Evolutionary conservation across 2,888 invertebrate genomes (phyloP).

Genomic region (Luperina testacea): DNA sequence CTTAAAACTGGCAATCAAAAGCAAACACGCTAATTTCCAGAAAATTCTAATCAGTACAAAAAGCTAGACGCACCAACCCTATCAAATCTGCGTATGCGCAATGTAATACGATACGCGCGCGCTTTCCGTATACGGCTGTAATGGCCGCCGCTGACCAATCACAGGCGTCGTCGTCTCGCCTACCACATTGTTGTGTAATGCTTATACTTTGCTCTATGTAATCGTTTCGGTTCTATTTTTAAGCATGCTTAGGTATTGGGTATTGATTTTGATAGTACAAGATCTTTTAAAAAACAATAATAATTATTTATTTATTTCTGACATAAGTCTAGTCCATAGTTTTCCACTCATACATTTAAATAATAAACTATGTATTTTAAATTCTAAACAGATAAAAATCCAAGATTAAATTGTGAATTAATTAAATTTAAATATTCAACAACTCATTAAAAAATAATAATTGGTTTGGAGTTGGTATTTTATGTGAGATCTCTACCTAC

Average conservation of each 20-base stretch:
- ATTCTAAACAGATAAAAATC: no score
- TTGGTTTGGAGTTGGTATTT: neutral
- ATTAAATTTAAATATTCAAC: no score
- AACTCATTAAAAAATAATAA: no score
- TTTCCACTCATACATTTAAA: no score
- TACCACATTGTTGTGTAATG: conserved; percentile 68
- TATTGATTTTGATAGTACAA: conserved; percentile 24
- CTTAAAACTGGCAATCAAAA: neutral
- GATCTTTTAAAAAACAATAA: neutral
- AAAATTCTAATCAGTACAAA: neutral
- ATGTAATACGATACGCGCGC: conserved; percentile 82
- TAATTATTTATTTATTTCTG: no score
- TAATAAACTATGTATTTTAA: no score
- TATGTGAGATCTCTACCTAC: neutral
- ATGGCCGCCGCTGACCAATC: conserved; percentile 80
- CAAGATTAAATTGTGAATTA: no score
- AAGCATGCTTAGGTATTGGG: conserved; percentile 44
- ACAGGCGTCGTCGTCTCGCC: conserved; percentile 74
- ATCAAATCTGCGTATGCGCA: conserved; percentile 67
- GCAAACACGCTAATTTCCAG: neutral
- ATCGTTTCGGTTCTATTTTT: conserved; percentile 58
- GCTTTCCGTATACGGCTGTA: conserved; percentile 84
- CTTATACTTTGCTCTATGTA: conserved; percentile 57
- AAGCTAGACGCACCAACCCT: conserved; percentile 41
- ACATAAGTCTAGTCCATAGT: no score